Conservation (phyloP, 2,888 invertebrate species). For the Ophion obscuratus region DNA sequence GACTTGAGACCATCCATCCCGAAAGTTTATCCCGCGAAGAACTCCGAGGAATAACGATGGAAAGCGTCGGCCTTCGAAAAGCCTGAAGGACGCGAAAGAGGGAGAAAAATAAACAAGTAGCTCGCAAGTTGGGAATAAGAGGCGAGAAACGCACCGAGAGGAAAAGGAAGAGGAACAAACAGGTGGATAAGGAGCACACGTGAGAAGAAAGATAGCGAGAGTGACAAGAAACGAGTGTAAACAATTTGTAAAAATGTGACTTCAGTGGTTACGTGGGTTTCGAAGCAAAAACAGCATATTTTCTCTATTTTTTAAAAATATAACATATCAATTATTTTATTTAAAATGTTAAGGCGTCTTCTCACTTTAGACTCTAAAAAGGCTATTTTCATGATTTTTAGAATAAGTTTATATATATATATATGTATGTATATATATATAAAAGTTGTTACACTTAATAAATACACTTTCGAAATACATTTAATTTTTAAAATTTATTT, state of each 20-base stretch:
- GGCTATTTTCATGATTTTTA: too few relatives aligned
- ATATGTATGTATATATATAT: too few relatives aligned
- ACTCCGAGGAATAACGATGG: slow-evolving; percentile 65
- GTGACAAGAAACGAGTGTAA: slow-evolving; percentile 1
- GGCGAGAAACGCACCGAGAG: not conserved
- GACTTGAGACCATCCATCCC: slow-evolving; percentile 68
- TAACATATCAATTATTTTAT: too few relatives aligned
- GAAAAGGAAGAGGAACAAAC: slow-evolving; percentile 11
- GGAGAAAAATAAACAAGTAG: not conserved
- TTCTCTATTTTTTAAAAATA: too few relatives aligned
- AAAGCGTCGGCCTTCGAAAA: slow-evolving; percentile 33
- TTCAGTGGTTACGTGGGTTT: too few relatives aligned
- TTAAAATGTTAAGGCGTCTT: too few relatives aligned
- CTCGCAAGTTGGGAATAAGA: slow-evolving; percentile 3
- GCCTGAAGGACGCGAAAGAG: slow-evolving; percentile 10
- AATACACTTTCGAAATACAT: too few relatives aligned
- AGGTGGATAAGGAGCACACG: not conserved
- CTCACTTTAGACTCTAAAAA: too few relatives aligned
- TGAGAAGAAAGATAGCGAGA: not conserved
- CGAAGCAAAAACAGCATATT: too few relatives aligned
- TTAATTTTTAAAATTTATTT: too few relatives aligned
- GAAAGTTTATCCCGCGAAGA: slow-evolving; percentile 62
- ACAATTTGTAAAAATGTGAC: slow-evolving; percentile 7
- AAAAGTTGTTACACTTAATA: too few relatives aligned
- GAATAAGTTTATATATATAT: too few relatives aligned